Base-by-base conservation (phyloP, 2,888 invertebrate genomes). In the Orthosia cruda region DNA sequence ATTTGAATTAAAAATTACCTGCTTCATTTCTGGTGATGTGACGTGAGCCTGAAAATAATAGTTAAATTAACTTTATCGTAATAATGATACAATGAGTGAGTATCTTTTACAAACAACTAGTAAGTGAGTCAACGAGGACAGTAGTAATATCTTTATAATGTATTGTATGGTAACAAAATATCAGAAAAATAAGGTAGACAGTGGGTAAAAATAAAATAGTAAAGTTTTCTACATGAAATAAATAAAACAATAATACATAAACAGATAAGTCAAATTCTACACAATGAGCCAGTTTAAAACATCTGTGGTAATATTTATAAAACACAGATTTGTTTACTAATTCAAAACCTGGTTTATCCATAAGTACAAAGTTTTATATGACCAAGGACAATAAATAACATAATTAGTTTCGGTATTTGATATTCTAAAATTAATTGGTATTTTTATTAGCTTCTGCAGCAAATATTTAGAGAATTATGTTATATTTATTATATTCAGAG, bases 11-110 rank as follows among this genome's bases (percentile, higher is more conserved):
- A 59, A 57, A 83, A 85, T 94, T 96, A 97, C 97, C 97, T 97
- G 97, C 95, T 97, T 97, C 97, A 97, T 97, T 94, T 97, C 97
- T 92, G 96, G 95, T 89, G 96, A 92, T 85, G 96, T 90, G 91
- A 95, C 91, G 95, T 97, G 97, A 92, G 94, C 97, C 97, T 97
- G 96, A 81, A 97, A 96, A 84, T 78, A 81, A 81, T 12, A 61
- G 12, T 68, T 50, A 32, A 63, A 58, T 73, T 74, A 75, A 79
- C 55, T 55, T 68, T 63, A 54, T 74, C 62, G 50, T 49, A 58
- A 40, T 64, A n/a, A 59, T 80, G 40, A 59, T 23, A 26, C 20
- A 40, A 58, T 64, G 15, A 59, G 16, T 58, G 45, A 59, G 16
- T 58, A 45, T 61, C 3, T 49, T 78, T 45, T 11, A 3, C 26